Evolutionary conservation across 2,797 vertebrate genomes (phyloP).

Genomic region (Anas capensis): DNA sequence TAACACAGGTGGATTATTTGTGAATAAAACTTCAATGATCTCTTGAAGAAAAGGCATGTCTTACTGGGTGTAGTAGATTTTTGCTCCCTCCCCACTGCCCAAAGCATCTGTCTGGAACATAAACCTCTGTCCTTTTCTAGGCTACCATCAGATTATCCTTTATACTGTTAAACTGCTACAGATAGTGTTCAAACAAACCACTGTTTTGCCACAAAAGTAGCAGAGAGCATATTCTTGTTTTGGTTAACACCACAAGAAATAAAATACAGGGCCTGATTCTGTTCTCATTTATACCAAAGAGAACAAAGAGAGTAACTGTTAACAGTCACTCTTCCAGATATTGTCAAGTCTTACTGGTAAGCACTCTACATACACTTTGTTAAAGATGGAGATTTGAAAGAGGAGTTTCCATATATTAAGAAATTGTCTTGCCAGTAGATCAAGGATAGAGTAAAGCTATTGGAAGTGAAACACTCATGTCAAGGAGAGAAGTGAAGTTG

Average conservation of each 20-base stretch:
- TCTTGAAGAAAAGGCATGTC: no score
- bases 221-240: neutral
- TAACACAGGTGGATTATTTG: neutral
- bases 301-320: neutral
- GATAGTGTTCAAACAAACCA: neutral
- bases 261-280: neutral
- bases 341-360: neutral
- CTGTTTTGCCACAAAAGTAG: neutral
- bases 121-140: no score
- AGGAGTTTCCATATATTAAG: neutral
- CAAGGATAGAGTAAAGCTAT: neutral
- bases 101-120: no score
- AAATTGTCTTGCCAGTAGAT: neutral
- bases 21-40: neutral
- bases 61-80: no score
- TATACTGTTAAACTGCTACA: no score
- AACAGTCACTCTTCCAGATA: neutral
- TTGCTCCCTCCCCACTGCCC: no score
- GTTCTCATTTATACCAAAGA: neutral
- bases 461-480: neutral
- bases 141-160: no score
- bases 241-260: neutral
- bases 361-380: neutral
- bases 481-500: neutral
- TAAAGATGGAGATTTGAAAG: neutral